Conservation (phyloP, 2,888 invertebrate species). For the Bellardia bayeri region DNA sequence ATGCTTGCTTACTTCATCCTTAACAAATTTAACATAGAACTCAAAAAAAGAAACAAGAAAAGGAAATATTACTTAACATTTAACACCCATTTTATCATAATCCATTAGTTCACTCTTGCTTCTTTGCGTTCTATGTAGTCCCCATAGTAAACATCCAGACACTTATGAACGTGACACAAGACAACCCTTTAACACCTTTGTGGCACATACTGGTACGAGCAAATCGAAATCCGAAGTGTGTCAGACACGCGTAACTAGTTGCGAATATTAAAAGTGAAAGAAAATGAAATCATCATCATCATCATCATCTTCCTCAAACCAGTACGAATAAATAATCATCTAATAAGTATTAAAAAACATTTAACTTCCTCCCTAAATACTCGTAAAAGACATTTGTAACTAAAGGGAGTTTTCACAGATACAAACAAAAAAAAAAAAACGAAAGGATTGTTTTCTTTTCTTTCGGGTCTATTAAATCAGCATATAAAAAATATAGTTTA, state of each 20-base stretch:
- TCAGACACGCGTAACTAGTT: conserved; percentile 77
- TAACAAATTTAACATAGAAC: conserved; percentile 74
- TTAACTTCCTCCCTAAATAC: conserved; percentile 64
- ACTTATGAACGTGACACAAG: conserved; percentile 34
- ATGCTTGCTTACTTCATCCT: conserved; percentile 12
- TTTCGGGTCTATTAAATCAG: conserved; percentile 38
- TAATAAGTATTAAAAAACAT: conserved; percentile 71
- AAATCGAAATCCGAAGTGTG: conserved; percentile 76
- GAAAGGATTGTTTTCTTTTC: conserved; percentile 63
- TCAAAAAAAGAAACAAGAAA: conserved; percentile 59
- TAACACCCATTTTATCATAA: conserved; percentile 75
- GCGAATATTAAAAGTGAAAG: conserved; percentile 35
- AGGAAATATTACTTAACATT: conserved; percentile 79
- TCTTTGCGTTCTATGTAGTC: not conserved
- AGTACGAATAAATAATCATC: conserved; percentile 66
- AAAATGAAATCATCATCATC: conserved; percentile 61
- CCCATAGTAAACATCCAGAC: not conserved
- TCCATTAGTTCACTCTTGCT: conserved; percentile 66
- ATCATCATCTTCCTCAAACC: conserved; percentile 53
- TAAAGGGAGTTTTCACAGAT: conserved; percentile 50
- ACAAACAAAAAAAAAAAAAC: conserved; percentile 32
- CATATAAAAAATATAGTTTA: conserved; percentile 53
- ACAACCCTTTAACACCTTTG: conserved; percentile 72
- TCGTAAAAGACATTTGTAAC: conserved; percentile 37
- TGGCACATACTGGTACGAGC: not conserved